A percentile compares a stretch with the other conserved stretches of the same genome.
Conservation (phyloP, 2,113 vertebrate species). For the Chlorodrepanis virens region DNA sequence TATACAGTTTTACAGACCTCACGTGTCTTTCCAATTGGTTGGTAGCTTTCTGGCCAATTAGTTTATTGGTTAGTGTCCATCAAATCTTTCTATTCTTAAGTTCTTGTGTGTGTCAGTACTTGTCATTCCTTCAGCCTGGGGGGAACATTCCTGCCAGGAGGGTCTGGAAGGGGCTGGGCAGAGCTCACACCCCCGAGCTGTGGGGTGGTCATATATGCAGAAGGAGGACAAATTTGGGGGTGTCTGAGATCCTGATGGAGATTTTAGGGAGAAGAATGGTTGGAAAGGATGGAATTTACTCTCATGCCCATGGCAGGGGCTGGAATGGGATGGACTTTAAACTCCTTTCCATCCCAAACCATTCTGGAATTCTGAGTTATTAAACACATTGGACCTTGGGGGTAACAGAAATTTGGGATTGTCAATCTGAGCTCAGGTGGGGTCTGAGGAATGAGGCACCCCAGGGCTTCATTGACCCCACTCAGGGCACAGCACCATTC, state of each 20-base stretch:
- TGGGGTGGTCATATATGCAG: too few relatives aligned
- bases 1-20: too few relatives aligned
- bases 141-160: too few relatives aligned
- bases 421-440: background rate
- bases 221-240: too few relatives aligned
- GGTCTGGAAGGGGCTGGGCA: too few relatives aligned
- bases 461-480: background rate
- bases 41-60: too few relatives aligned
- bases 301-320: background rate
- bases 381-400: background rate
- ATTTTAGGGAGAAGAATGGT: background rate
- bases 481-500: background rate
- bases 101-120: too few relatives aligned
- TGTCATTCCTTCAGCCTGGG: too few relatives aligned
- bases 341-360: background rate
- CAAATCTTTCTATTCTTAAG: too few relatives aligned
- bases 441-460: background rate
- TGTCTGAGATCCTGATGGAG: background rate
- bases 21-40: too few relatives aligned
- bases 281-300: background rate
- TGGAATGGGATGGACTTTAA: background rate
- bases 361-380: background rate
- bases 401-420: background rate
- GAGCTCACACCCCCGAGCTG: too few relatives aligned
- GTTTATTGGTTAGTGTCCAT: too few relatives aligned